Conservation (phyloP, 2,113 vertebrate genomes). For the Meles meles region DNA sequence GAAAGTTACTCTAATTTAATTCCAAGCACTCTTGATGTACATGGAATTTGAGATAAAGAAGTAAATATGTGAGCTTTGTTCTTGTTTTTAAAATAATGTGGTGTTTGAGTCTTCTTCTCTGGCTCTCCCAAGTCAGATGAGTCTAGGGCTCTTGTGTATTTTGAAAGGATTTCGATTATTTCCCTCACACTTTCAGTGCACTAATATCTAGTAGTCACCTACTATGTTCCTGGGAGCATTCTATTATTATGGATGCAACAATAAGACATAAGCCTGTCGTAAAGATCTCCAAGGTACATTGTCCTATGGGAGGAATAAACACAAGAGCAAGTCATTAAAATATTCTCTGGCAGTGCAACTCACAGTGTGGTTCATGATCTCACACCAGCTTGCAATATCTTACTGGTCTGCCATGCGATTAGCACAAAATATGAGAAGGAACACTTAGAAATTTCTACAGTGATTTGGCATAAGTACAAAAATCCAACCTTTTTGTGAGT, state of each 20-base stretch:
- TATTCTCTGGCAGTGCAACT: neutral
- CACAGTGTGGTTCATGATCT: neutral
- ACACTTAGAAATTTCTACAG: neutral
- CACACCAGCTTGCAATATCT: neutral
- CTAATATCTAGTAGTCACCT: neutral
- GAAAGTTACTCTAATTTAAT: neutral
- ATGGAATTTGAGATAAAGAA: neutral
- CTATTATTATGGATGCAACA: neutral
- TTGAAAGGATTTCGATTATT: neutral
- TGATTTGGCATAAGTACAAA: neutral
- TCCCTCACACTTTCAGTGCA: neutral
- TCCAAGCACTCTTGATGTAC: neutral
- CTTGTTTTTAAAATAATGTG: neutral
- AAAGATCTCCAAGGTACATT: neutral
- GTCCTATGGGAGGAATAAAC: neutral
- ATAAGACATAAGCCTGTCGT: neutral
- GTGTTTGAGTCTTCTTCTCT: neutral
- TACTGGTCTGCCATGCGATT: neutral
- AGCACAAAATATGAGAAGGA: neutral
- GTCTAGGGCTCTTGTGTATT: neutral
- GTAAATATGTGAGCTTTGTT: neutral
- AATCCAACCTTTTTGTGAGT: neutral
- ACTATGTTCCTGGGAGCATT: neutral
- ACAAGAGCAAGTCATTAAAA: neutral
- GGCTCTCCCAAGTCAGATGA: neutral